Evolutionary conservation across 2,113 vertebrate species (phyloP), one percentile per base, ranked within the genome.

Genomic region (Camelus bactrianus): DNA sequence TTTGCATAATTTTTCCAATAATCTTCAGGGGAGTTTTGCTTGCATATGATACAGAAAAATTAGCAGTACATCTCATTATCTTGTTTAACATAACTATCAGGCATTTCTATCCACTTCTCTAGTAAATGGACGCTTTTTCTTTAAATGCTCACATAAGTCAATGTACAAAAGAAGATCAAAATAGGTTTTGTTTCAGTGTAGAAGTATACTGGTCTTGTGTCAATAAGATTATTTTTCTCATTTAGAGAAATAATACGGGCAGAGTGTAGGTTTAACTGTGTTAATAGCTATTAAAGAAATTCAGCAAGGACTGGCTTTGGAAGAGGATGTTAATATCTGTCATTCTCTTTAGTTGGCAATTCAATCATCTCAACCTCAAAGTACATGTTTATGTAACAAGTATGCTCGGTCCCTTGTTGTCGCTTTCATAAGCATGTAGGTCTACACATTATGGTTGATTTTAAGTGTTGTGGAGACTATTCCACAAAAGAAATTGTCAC

Each of bases 401-500:
- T 87, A 95, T 85, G 91, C 76, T 30, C 0, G 65, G 28, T 92
- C 73, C 96, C 32, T 96, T 65, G 11, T 82, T 97, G 92, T 96
- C 79, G 20, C 65, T 62, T 96, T 94, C 83, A 60, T 90, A 98
- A 97, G 54, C 15, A 60, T 35, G 58, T 89, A 98, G 35, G 86
- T 95, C 93, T 97, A 98, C 95, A 96, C 72, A 94, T 96, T 96
- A 96, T 26, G 60, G 60, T 62, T 98, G 83, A 98, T 98, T 97
- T 95, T 95, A 92, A 95, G 54, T 94, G 77, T 95, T 97, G 96
- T 64, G 84, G 87, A 98, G 35, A 88, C 72, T 94, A 80, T 96
- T 98, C 97, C 91, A 96, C 94, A 94, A 91, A 98, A 98, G 72
- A 95, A 97, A 98, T 97, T 97, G 93, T 98, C 96, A 97, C 91